Conservation (phyloP, 2,113 vertebrate species). For the Bos javanicus region DNA sequence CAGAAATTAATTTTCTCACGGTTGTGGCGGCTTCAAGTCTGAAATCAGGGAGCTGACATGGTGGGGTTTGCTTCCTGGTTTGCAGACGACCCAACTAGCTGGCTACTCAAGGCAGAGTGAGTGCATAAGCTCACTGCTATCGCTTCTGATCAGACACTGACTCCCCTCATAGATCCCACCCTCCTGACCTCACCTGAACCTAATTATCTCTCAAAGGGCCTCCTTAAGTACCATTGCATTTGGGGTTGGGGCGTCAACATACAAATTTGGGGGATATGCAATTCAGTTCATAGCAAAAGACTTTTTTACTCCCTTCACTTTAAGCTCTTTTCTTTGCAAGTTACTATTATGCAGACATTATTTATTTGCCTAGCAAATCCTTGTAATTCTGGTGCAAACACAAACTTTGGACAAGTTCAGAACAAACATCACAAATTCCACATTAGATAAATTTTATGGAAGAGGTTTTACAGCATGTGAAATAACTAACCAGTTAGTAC, state of each 20-base stretch:
- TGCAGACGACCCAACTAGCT: neutral
- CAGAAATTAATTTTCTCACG: neutral
- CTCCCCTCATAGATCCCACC: neutral
- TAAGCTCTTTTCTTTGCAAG: neutral
- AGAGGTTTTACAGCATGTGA: neutral
- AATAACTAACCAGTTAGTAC: neutral
- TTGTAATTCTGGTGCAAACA: constrained; percentile 13
- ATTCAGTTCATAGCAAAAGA: neutral
- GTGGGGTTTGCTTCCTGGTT: neutral
- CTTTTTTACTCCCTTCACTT: neutral
- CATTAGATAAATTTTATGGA: neutral
- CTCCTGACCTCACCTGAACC: neutral
- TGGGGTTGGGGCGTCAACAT: neutral
- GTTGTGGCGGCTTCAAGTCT: neutral
- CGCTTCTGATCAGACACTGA: neutral
- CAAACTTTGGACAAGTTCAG: neutral
- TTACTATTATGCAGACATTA: neutral
- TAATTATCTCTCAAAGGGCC: neutral
- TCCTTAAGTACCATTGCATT: neutral
- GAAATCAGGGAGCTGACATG: accelerated
- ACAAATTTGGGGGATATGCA: neutral
- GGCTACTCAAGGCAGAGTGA: neutral
- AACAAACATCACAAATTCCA: neutral
- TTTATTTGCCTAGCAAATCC: neutral
- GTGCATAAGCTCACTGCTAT: neutral